These are phyloP conservation scores for Watsonalla binaria DNA, from an alignment of 2,888 invertebrate species.

Conservation along the genomic window DNA sequence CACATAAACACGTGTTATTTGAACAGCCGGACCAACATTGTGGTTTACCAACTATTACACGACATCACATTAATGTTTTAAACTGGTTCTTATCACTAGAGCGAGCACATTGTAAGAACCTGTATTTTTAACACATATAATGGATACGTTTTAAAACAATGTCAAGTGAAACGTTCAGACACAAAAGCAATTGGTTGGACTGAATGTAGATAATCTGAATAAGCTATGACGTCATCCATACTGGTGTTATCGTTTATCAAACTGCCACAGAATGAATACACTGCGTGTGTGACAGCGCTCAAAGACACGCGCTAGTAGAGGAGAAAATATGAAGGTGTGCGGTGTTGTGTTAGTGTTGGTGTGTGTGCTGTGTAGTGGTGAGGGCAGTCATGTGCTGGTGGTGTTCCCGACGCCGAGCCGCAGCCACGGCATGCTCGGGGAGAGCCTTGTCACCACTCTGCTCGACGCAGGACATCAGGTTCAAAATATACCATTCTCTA, in stretches of 20 bases:
- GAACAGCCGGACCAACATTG: too few species aligned
- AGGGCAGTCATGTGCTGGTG: conserved; percentile 27
- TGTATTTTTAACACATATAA: too few species aligned
- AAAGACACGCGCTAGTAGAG: neutral
- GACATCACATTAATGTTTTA: too few species aligned
- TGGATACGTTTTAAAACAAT: too few species aligned
- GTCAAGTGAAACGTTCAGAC: too few species aligned
- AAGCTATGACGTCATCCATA: neutral
- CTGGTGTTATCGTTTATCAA: neutral
- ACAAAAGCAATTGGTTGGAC: too few species aligned
- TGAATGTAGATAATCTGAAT: neutral
- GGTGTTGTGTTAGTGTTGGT: conserved; percentile 9
- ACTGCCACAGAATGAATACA: too few species aligned
- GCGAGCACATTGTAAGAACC: too few species aligned
- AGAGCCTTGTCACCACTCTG: conserved; percentile 34
- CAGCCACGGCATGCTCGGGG: conserved; percentile 38
- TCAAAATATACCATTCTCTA: conserved; percentile 2
- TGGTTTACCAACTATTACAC: too few species aligned
- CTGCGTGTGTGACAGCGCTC: neutral
- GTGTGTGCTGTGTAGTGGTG: conserved; percentile 13
- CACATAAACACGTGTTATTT: too few species aligned
- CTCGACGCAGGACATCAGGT: conserved; percentile 45
- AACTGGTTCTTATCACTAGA: too few species aligned
- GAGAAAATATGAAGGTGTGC: neutral
- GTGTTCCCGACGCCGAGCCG: conserved; percentile 39